Evolutionary conservation across 1,140 invertebrate genomes (phyloP).

Genomic region (Scaptomyza graminum): DNA sequence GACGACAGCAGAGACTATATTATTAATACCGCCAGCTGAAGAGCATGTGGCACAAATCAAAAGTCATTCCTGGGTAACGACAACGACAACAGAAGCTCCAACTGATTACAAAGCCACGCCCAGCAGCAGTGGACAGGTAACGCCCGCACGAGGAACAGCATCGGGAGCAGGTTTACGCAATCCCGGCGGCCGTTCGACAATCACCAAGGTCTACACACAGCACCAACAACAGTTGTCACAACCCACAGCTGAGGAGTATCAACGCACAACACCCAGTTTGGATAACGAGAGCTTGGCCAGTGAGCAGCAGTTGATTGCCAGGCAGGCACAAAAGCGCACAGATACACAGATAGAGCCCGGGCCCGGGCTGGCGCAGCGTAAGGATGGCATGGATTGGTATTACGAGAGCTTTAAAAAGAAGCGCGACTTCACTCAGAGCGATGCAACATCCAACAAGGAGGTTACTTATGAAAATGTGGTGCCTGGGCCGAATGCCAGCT

Average conservation of each 20-base stretch:
- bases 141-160: slow-evolving; percentile 16
- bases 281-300: slow-evolving; percentile 52
- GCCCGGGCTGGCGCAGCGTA: slow-evolving; percentile 52
- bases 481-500: slow-evolving; percentile 14
- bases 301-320: slow-evolving; percentile 55
- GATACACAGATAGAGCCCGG: slow-evolving; percentile 38
- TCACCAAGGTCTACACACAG: slow-evolving; percentile 87
- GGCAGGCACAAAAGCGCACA: slow-evolving; percentile 65
- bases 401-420: slow-evolving; percentile 89
- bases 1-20: slow-evolving; percentile 79
- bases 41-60: slow-evolving; percentile 78
- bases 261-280: slow-evolving; percentile 71
- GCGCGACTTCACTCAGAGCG: slow-evolving; percentile 53
- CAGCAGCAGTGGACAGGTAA: neutral
- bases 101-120: slow-evolving; percentile 37
- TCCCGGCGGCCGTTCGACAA: slow-evolving; percentile 85
- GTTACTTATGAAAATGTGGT: slow-evolving; percentile 35
- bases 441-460: slow-evolving; percentile 50
- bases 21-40: slow-evolving; percentile 77
- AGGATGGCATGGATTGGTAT: slow-evolving; percentile 88
- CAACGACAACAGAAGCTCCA: slow-evolving; percentile 39
- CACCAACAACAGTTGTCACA: slow-evolving; percentile 65
- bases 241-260: slow-evolving; percentile 81
- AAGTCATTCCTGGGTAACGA: slow-evolving; percentile 69
- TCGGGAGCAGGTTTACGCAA: slow-evolving; percentile 18